Evolutionary conservation across 2,113 vertebrate genomes (phyloP), one percentile per base, ranked within the genome.

Genomic region (Camelus dromedarius): DNA sequence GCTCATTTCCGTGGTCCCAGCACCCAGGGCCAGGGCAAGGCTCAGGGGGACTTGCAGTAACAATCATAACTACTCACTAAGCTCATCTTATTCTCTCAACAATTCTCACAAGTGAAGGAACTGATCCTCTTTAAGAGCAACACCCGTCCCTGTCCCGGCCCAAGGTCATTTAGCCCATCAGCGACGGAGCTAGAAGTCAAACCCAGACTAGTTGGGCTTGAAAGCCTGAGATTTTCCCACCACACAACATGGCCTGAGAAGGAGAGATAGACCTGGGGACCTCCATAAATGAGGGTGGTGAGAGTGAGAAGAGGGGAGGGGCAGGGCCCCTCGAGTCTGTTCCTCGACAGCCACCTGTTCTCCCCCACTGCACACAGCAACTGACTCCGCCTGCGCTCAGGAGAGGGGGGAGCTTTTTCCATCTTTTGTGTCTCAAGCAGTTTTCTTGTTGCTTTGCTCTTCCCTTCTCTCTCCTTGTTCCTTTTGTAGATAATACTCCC

Each of bases 401-500:
- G 80, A 87, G 77, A 24, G 3, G 13, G 75, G 85, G 56, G 87
- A 24, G 28, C 84, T 93, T 93, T 86, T 76, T 97, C 88, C 72
- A 42, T 93, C 95, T 89, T 97, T 97, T 97, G 91, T 97, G 89
- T 75, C 94, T 96, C 96, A 69, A 97, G n/a, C 67, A 2, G 4
- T 89, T 89, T 93, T 79, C 48, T 54, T 67, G 75, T 79, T 28
- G 66, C 92, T 96, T 83, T 86, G 93, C 79, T 96, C 81, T 86
- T 87, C 95, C n/a, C 64, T 97, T 48, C 86, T 95, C 95, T 93
- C 94, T 96, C 95, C 89, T n/a, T 67, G 93, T 97, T 98, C 97
- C 97, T 96, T 98, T 96, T 97, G 96, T 97, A 96, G 97, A 95
- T 97, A 96, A 97, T 93, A 96, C 98, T 97, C 98, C 98, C 95